These are phyloP conservation scores for Sylvilagus floridanus DNA, from an alignment of 2,797 vertebrate species.

Conservation along the genomic window DNA sequence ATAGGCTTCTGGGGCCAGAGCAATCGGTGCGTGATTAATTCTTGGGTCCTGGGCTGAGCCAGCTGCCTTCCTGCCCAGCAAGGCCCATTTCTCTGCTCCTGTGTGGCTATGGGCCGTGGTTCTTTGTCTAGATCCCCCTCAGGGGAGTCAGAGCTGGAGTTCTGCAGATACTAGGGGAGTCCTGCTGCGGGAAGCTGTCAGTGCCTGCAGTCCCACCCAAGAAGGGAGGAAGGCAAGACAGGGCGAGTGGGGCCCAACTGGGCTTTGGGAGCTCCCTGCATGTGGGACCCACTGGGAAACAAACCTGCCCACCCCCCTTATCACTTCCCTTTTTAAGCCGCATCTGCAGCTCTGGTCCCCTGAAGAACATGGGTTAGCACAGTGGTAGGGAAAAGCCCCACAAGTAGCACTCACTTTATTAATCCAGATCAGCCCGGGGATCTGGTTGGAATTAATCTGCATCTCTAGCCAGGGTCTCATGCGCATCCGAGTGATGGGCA, in stretches of 20 bases:
- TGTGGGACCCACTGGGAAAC: slow-evolving; percentile 24
- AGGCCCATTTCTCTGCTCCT: not conserved
- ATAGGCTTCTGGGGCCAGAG: not conserved
- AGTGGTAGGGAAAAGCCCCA: slow-evolving; percentile 44
- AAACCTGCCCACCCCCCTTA: slow-evolving; percentile 31
- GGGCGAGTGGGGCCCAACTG: not conserved
- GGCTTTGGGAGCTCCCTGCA: not conserved
- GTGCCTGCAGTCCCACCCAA: not conserved
- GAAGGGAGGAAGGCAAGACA: slow-evolving; percentile 8
- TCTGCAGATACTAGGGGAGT: not conserved
- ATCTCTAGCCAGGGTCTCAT: slow-evolving; percentile 91
- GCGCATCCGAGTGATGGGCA: slow-evolving; percentile 90
- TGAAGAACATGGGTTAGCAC: slow-evolving; percentile 44
- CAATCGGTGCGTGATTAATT: not conserved
- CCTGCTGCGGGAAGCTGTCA: not conserved
- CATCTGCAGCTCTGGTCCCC: slow-evolving; percentile 47
- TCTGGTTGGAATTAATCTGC: slow-evolving; percentile 90
- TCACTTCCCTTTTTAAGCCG: slow-evolving; percentile 54
- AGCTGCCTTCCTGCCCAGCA: not conserved
- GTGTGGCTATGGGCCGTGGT: not conserved
- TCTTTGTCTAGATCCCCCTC: not conserved
- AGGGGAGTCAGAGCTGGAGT: not conserved
- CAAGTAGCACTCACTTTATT: slow-evolving; percentile 87
- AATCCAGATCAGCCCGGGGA: slow-evolving; percentile 90
- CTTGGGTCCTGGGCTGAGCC: not conserved